Evolutionary conservation across 1,140 invertebrate species (phyloP).

Genomic region (Trachelipus rathkii): DNA sequence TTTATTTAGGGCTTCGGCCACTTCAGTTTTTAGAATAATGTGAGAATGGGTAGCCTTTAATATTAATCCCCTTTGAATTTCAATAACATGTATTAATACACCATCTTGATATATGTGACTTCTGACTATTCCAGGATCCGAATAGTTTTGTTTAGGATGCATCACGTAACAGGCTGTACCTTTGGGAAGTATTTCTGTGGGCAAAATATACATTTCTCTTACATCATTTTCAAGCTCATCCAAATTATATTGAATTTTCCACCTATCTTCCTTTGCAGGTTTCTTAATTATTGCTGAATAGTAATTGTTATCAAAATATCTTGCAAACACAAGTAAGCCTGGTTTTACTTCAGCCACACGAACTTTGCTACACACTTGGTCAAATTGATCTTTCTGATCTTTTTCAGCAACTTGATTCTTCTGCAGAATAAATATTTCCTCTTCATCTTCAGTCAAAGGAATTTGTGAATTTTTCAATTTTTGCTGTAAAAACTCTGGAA

Average conservation of each 20-base stretch:
- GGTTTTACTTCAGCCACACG: conserved; percentile 30
- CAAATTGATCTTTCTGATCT: conserved; percentile 32
- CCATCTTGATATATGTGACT: conserved; percentile 30
- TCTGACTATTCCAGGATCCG: conserved; percentile 35
- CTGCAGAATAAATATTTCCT: conserved; percentile 19
- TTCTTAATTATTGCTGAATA: conserved; percentile 40
- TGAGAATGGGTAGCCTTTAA: conserved; percentile 40
- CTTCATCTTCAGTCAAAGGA: conserved; percentile 25
- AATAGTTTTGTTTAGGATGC: conserved; percentile 31
- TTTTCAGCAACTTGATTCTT: conserved; percentile 6
- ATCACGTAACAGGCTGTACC: conserved; percentile 35
- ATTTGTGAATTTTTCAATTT: background rate
- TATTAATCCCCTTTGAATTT: conserved; percentile 29
- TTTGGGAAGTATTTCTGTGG: conserved; percentile 37
- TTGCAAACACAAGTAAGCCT: conserved; percentile 38
- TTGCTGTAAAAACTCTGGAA: background rate
- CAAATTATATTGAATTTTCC: conserved; percentile 39
- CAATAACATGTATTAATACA: conserved; percentile 37
- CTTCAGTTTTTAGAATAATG: conserved; percentile 28
- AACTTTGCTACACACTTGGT: conserved; percentile 34
- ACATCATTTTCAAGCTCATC: conserved; percentile 34
- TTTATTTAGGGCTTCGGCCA: conserved; percentile 33
- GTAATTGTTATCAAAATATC: conserved; percentile 41
- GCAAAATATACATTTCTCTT: conserved; percentile 37
- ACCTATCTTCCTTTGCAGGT: conserved; percentile 28